Evolutionary conservation across 1,140 invertebrate genomes (phyloP).

Genomic region (Triops cancriformis): DNA sequence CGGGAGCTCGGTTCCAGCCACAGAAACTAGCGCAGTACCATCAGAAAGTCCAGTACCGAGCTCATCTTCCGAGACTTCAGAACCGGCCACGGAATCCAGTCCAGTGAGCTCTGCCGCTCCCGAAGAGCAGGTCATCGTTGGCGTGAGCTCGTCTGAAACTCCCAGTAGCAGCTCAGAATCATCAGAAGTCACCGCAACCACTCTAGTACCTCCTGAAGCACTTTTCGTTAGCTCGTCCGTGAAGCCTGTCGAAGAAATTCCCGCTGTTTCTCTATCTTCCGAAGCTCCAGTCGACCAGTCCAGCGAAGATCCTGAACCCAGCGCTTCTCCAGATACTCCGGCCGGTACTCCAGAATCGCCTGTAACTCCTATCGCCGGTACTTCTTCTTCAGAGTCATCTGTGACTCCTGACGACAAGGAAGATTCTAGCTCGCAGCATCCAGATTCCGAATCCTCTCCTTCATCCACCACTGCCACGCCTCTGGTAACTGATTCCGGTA

Average conservation of each 20-base stretch:
- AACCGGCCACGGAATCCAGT: background rate
- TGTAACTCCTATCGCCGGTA: background rate
- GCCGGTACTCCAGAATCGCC: background rate
- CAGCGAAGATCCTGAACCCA: constrained; percentile 23
- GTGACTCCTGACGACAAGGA: too few species aligned
- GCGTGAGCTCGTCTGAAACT: constrained; percentile 15
- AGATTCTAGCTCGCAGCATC: too few species aligned
- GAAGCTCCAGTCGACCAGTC: background rate
- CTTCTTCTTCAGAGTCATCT: too few species aligned
- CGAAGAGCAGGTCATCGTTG: background rate
- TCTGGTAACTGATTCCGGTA: background rate
- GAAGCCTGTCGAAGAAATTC: constrained; percentile 10
- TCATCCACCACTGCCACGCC: background rate
- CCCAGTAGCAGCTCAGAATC: constrained; percentile 27
- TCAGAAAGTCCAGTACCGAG: too few species aligned
- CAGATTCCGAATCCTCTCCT: too few species aligned
- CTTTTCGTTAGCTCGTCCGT: background rate
- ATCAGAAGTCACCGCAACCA: constrained; percentile 14
- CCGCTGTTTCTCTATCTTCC: background rate
- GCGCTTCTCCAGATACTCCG: constrained; percentile 29
- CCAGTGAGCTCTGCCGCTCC: background rate
- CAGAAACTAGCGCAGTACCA: too few species aligned
- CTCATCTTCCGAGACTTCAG: background rate
- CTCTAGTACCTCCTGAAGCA: constrained; percentile 21
- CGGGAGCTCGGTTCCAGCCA: background rate